Base-by-base conservation (phyloP, 2,888 invertebrate genomes). In the Lymantria monacha region DNA sequence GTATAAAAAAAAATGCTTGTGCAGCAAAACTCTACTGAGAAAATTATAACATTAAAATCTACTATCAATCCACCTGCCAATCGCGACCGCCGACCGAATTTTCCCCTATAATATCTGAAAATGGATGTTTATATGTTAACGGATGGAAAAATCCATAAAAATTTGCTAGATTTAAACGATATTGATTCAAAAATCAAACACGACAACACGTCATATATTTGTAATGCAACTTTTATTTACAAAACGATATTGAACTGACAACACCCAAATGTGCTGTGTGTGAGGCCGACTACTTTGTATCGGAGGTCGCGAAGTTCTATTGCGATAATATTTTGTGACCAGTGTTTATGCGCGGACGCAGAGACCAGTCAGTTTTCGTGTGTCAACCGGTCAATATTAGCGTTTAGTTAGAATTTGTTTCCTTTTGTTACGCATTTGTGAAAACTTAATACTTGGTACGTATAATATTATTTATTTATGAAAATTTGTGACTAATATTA, bases 311-410 rank as follows among this genome's bases (percentile, higher is more conserved):
- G 42, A 63, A 59, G 63, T 66, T 66, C 49, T 66, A 43, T 51
- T 66, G 56, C 63, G 63, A 63, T 66, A 63, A 66, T 66, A 60
- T 48, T n/a, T 63, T 63, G 55, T 56, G 63, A 66, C 66, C 36
- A 49, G 46, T 45, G 53, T 50, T 57, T 60, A 41, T 37, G 67
- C 61, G 66, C 57, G 33, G 8, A 55, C 57, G 66, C 48, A 3
- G 49, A 55, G 51, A 47, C 53, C 61, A 66, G 67, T 64, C 57
- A 60, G 63, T 53, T 55, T 63, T 55, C 7, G 51, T 48, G 60
- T 57, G 60, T 40, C 53, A 63, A 52, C 45, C 55, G 41, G 52
- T 46, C 46, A 43, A 49, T 55, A 49, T 66, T 55, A 33, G 33
- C 33, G 10, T 60, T 33, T 5, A 22, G 22, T 47, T 58, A 15